phyloP scores from a whole-genome alignment of 2,797 vertebrate species.

The Channallabes apus region DNA sequence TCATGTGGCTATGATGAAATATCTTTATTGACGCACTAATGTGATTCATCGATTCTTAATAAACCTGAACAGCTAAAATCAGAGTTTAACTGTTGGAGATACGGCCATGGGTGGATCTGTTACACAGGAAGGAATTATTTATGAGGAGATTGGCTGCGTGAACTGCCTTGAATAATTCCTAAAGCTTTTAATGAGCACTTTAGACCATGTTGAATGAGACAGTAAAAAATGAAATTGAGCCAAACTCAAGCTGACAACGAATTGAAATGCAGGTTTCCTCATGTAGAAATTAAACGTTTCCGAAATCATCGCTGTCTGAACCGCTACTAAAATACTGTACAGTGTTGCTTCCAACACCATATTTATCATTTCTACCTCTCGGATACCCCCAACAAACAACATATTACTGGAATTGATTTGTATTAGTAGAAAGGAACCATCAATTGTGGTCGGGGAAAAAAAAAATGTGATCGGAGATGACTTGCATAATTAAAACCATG shows the following conservation, averaged over 20 bases:
- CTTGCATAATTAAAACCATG: too few species aligned
- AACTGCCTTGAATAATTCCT: slow-evolving; percentile 68
- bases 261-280: not conserved
- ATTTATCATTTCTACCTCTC: too few species aligned
- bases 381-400: too few species aligned
- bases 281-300: not conserved
- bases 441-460: too few species aligned
- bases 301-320: not conserved
- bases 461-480: too few species aligned
- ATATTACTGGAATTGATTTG: too few species aligned
- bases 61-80: slow-evolving; percentile 55
- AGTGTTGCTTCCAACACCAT: too few species aligned
- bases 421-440: too few species aligned
- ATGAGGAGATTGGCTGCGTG: slow-evolving; percentile 55
- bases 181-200: slow-evolving; percentile 55
- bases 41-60: slow-evolving; percentile 30
- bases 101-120: slow-evolving; percentile 55
- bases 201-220: slow-evolving; percentile 53
- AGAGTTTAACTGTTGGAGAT: slow-evolving; percentile 43
- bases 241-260: not conserved
- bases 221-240: slow-evolving; percentile 32
- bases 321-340: too few species aligned
- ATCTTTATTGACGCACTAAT: slow-evolving; percentile 3
- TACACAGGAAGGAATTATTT: slow-evolving; percentile 58
- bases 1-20: not conserved